These are phyloP conservation scores for Odontesthes bonariensis DNA, from an alignment of 2,113 vertebrate genomes.

Conservation along the genomic window DNA sequence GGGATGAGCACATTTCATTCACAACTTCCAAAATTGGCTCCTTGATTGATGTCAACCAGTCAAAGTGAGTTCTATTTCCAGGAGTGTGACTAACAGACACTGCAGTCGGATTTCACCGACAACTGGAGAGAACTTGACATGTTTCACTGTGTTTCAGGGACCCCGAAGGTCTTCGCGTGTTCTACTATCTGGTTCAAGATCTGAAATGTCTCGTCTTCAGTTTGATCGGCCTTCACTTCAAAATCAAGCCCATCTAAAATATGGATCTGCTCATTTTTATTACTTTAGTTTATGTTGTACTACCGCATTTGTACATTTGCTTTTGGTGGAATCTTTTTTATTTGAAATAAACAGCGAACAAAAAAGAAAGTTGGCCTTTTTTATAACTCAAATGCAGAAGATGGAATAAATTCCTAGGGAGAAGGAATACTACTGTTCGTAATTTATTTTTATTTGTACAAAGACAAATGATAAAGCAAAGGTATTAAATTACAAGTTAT, in stretches of 20 bases:
- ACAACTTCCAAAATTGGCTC: constrained; percentile 99
- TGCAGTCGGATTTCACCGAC: too few relatives aligned
- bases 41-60: constrained; percentile 98
- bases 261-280: constrained; percentile 38
- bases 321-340: constrained; percentile 74
- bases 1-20: constrained; percentile 99
- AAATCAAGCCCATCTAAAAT: constrained; percentile 98
- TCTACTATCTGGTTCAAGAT: constrained; percentile 99
- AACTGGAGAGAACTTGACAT: background rate
- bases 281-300: constrained; percentile 65
- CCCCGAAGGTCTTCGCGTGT: constrained; percentile 96
- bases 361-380: background rate
- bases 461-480: too few relatives aligned
- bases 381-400: background rate
- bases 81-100: too few relatives aligned
- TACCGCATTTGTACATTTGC: constrained; percentile 81
- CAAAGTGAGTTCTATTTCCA: constrained; percentile 87
- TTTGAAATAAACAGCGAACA: constrained; percentile 81
- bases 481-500: constrained; percentile 10
- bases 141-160: constrained; percentile 84
- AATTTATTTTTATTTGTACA: background rate
- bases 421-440: background rate
- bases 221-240: constrained; percentile 98
- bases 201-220: constrained; percentile 99
- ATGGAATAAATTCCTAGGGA: background rate